Base-by-base conservation (phyloP, 2,797 vertebrate genomes). In the Antrozous pallidus region DNA sequence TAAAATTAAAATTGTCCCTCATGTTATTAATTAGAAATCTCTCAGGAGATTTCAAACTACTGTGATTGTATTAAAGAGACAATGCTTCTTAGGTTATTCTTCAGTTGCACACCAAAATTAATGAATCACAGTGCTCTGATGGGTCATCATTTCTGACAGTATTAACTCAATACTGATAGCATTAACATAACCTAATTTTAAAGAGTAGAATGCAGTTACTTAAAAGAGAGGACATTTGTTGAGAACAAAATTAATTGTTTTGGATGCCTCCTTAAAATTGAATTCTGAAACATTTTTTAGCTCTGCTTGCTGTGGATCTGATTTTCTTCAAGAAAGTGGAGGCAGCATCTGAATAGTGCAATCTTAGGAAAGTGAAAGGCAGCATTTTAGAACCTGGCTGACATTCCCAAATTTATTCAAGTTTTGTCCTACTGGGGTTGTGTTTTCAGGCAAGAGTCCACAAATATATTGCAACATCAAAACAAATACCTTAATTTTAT, bases 261-360 rank as follows among this genome's bases (percentile, higher is more conserved):
- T 88, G 94, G 88, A n/a, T 5, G 87, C 95, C 78, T 81, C 63
- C 61, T 85, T 71, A 67, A 81, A 96, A n/a, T 88, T 65, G 86
- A 96, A 56, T n/a, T 95, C 86, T n/a, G 81, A 81, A 82, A 88
- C 40, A 38, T 67, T 91, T 91, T 80, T 83, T 84, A 81, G 90
- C 80, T 71, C 56, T 83, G 20, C 70, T 96, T 95, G 71, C n/a
- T 91, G 16, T 73, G 40, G 87, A 40, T 93, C 40, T 95, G 79
- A 88, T 94, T 95, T 77, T 90, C 82, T 91, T 96, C 65, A 92
- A 54, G 67, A 88, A 96, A 87, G 85, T 67, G 45, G 65, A 94
- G 65, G 42, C 36, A 90, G 71, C 3, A 3, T 81, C 73, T 86
- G 56, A 87, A 33, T 84, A 82, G 58, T 77, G 61, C 26, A 36